Conservation (phyloP, 2,113 vertebrate genomes). For the Micronycteris hirsuta region DNA sequence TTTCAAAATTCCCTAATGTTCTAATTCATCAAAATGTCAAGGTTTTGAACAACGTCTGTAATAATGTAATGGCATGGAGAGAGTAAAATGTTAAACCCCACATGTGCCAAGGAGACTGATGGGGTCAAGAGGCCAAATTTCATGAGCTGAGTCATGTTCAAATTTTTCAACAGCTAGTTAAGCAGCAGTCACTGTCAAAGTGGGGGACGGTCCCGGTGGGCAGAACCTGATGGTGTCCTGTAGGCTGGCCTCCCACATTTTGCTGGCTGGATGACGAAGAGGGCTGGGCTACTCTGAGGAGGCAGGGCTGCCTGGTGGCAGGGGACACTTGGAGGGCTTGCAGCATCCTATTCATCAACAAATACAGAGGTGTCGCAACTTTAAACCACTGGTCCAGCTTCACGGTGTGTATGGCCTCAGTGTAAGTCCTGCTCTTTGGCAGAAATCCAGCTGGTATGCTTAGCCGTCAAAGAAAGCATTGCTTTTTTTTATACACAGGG, state of each 20-base stretch:
- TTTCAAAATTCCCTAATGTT: slow-evolving; percentile 43
- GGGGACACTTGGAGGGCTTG: no score
- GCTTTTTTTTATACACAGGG: neutral
- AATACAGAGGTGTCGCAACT: neutral
- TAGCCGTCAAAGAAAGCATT: neutral
- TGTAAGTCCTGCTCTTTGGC: neutral
- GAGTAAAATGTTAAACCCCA: neutral
- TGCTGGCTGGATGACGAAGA: neutral
- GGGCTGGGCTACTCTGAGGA: neutral
- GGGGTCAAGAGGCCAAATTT: neutral
- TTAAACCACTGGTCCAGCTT: neutral
- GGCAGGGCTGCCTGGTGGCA: neutral
- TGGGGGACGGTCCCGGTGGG: neutral
- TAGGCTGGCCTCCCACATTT: rapidly evolving
- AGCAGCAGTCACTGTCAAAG: neutral
- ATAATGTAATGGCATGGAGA: neutral
- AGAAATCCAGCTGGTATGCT: neutral
- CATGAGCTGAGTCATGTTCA: neutral
- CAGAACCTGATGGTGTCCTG: neutral
- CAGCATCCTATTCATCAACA: neutral
- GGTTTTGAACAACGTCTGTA: slow-evolving; percentile 28
- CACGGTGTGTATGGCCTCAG: no score
- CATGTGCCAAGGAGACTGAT: neutral
- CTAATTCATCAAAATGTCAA: slow-evolving; percentile 37
- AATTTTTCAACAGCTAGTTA: neutral